Evolutionary conservation across 2,888 invertebrate species (phyloP), one percentile per base, ranked within the genome.

Genomic region (Argyresthia goedartella): DNA sequence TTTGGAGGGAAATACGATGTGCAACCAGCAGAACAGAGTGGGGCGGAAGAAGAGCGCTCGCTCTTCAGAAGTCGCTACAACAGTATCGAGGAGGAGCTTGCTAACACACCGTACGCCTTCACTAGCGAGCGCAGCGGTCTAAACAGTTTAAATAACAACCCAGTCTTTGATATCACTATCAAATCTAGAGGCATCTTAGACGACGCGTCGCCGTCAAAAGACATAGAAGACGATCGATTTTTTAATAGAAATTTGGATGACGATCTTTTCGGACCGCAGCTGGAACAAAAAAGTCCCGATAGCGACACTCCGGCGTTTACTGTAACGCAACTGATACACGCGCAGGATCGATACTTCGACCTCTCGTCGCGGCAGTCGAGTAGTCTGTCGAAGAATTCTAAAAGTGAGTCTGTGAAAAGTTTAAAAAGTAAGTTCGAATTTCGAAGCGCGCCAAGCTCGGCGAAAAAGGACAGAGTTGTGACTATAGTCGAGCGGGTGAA

Each of bases 41-140:
- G 65, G 59, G 61, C 56, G 53, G 74, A 69, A 13, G 46, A 58
- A 62, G 65, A 11, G 67, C 71, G 25, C 72, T 85, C 86, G 25
- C 69, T 87, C 1, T 87, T 87, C 65, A 68, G 87, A 8, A 85
- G 82, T 55, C 73, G 87, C 4, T 85, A 86, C 77, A 87, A 87
- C 59, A 87, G 86, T 55, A 74, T 87, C 1, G 87, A 87, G 56
- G 82, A 86, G 54, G 87, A 87, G 35, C 63, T 87, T 0, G 86
- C 87, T 0, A 87, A 87, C 57, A 87, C 87, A 50, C 87, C 87
- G 16, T 88, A 88, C 65, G 87, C 87, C 53, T 88, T 88, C 71
- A 76, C 81, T 0, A 73, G 77, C 0, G 76, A 78, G 2, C 75
- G 80, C 41, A 59, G 72, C 0, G 66, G 71, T 7, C 57, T 70